A percentile compares a stretch with the other conserved stretches of the same genome.
These are phyloP conservation scores for Eulacestoma nigropectus DNA, from an alignment of 2,113 vertebrate species.

Conservation along the genomic window DNA sequence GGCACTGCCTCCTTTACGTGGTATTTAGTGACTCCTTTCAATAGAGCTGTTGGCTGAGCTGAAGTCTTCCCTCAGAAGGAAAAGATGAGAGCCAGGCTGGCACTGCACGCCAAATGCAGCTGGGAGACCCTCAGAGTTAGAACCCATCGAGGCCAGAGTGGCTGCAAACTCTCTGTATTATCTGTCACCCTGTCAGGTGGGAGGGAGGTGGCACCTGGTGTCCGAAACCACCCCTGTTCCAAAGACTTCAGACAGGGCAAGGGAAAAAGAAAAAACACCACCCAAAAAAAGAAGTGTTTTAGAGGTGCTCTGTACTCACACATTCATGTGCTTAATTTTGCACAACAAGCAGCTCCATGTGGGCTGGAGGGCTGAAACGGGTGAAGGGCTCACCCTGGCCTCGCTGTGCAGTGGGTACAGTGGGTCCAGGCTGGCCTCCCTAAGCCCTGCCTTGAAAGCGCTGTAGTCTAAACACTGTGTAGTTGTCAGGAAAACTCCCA, in stretches of 20 bases:
- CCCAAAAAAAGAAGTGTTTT: background rate
- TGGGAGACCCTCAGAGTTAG: background rate
- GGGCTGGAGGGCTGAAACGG: background rate
- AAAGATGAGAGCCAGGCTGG: background rate
- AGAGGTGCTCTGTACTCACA: background rate
- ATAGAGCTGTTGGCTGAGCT: background rate
- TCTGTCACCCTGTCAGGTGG: background rate
- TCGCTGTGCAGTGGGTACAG: background rate
- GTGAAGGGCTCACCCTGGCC: background rate
- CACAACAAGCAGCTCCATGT: background rate
- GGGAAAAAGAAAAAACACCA: fast-evolving
- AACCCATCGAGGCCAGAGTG: background rate
- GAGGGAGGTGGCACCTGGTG: background rate
- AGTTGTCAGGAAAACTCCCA: background rate
- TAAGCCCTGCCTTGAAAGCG: background rate
- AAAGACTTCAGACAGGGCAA: background rate
- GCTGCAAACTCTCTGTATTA: background rate
- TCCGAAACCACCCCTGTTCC: background rate
- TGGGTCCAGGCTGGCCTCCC: background rate
- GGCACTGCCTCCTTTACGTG: fast-evolving
- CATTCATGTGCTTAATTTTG: fast-evolving
- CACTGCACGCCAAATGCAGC: background rate
- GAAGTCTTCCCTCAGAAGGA: background rate
- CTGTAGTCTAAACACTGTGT: background rate
- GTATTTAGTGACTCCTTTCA: background rate